Base-by-base conservation (phyloP, 2,888 invertebrate genomes). In the Drosophila pseudotakahashii region DNA sequence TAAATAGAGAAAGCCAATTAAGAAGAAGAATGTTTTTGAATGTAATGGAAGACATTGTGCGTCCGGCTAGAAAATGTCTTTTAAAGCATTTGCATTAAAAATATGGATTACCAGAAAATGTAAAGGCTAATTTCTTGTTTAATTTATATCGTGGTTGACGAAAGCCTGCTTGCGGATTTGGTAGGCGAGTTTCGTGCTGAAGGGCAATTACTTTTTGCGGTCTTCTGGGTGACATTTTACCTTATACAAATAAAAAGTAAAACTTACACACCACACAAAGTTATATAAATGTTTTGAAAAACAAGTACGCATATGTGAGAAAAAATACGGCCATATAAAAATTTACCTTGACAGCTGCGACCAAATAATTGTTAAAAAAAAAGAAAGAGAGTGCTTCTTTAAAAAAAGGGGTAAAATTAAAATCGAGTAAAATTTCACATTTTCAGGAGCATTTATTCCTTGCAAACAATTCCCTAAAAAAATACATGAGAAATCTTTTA, bases 161-260 rank as follows among this genome's bases (percentile, higher is more conserved):
- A 26, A 26, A 26, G 5, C 26, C 26, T 26, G 10, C 0, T 16
- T 14, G 16, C 10, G 19, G 23, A 6, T 23, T 11, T 23, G 7
- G 10, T 4, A 6, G 2, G 14, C 14, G 2, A 10, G n/a, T n/a
- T 47, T 47, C 69, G 62, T 75, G 72, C 41, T 50, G 41, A 67
- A 37, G 16, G 45, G 23, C 64, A 71, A 67, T 79, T 64, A 66
- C 23, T 23, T 47, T 63, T 45, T 48, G 41, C 53, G 60, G 55
- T 66, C 61, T 73, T 72, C 54, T 19, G 73, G 42, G 57, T 48
- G 45, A 51, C 53, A 71, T 69, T 60, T 51, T 13, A 53, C 44
- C 23, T 30, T 19, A 11, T 32, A 50, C 26, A 45, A 51, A 44
- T 23, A 5, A 1, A 41, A 47, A 44, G 19, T 37, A 9, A 23